A percentile compares a stretch with the other conserved stretches of the same genome.
These are phyloP conservation scores for Lasius fuliginosus DNA, from an alignment of 2,888 invertebrate species.

Conservation along the genomic window DNA sequence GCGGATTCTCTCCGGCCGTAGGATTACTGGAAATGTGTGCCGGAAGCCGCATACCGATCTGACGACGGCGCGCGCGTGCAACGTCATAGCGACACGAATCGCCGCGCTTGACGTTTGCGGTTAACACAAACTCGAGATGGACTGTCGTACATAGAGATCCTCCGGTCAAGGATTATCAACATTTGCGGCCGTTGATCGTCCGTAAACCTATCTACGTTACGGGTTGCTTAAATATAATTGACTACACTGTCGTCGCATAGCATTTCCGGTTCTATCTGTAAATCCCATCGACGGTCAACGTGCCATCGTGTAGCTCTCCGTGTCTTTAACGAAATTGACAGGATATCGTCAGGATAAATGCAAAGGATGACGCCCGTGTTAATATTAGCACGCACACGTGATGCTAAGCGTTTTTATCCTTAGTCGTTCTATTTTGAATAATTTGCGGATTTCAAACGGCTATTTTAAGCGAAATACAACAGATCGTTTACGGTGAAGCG, in stretches of 20 bases:
- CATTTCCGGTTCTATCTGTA: neutral
- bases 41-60: conserved; percentile 75
- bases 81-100: conserved; percentile 61
- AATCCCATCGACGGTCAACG: conserved; percentile 5
- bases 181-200: conserved; percentile 59
- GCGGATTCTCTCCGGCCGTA: conserved; percentile 74
- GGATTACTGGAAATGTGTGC: conserved; percentile 76
- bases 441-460: conserved; percentile 1
- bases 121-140: conserved; percentile 79
- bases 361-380: neutral
- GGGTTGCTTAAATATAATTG: conserved; percentile 37
- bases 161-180: conserved; percentile 68
- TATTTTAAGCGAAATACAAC: conserved; percentile 25
- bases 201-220: conserved; percentile 24
- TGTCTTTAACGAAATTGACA: conserved; percentile 7
- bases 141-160: conserved; percentile 46
- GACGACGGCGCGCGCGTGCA: conserved; percentile 65
- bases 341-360: conserved; percentile 7
- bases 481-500: neutral
- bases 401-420: neutral
- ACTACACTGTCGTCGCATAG: neutral
- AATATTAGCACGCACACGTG: neutral
- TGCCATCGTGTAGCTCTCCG: neutral
- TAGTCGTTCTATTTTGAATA: neutral
- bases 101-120: conserved; percentile 76